phyloP scores from a whole-genome alignment of 2,113 vertebrate species.

The Myrmecobius fasciatus region DNA sequence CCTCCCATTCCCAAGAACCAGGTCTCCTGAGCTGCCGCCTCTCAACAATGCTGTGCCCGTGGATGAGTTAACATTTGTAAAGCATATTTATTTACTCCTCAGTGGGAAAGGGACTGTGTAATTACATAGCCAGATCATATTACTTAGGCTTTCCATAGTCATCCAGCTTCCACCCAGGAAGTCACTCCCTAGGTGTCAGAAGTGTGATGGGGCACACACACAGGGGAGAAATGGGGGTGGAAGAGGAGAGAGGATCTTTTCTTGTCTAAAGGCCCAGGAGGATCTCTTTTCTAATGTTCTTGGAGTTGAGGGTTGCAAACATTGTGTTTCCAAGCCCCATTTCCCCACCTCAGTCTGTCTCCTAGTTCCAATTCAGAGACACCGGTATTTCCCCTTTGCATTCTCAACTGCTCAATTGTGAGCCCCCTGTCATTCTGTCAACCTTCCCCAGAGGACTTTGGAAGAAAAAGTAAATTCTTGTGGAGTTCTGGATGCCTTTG shows the following conservation, averaged over 20 bases:
- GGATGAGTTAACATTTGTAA: slow-evolving; percentile 36
- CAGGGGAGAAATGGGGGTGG: neutral
- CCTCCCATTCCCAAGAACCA: neutral
- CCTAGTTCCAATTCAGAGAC: slow-evolving; percentile 63
- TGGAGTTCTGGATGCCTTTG: neutral
- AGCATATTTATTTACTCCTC: slow-evolving; percentile 30
- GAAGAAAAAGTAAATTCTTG: slow-evolving; percentile 34
- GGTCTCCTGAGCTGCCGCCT: neutral
- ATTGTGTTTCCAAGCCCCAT: slow-evolving; percentile 62
- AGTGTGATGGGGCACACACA: neutral
- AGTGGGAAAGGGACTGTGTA: slow-evolving; percentile 2
- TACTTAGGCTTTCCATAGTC: neutral
- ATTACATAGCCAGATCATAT: neutral
- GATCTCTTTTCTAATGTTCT: slow-evolving; percentile 65
- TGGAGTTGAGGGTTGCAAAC: slow-evolving; percentile 48
- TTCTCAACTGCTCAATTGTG: slow-evolving; percentile 46
- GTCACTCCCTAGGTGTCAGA: neutral
- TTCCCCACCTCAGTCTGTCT: slow-evolving; percentile 66
- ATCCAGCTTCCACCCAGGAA: neutral
- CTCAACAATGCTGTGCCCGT: neutral
- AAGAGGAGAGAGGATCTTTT: neutral
- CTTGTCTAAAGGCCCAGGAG: slow-evolving; percentile 50
- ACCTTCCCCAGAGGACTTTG: slow-evolving; percentile 41
- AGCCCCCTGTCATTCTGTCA: slow-evolving; percentile 46
- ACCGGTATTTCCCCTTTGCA: slow-evolving; percentile 69